Evolutionary conservation across 2,113 vertebrate species (phyloP), one percentile per base, ranked within the genome.

Genomic region (Speoplatyrhinus poulsoni): DNA sequence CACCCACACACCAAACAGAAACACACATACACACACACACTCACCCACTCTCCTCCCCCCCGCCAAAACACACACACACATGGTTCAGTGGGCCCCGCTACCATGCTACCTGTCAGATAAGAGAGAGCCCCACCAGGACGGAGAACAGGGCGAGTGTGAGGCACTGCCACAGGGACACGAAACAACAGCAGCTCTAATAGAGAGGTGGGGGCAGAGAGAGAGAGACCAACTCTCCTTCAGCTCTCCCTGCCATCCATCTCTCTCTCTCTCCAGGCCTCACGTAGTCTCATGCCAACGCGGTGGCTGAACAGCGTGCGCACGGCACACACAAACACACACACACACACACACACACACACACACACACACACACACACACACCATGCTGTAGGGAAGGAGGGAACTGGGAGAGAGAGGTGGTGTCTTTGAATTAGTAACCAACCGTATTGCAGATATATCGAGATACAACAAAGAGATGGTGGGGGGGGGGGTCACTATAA

Each of bases 91-190:
- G 7, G 73, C 58, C 79, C 62, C 68, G 71, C 75, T 78, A 72
- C 82, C 82, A 80, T 67, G 73, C 56, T 81, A 78, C 81, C 82
- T 88, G 83, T 85, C 87, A 90, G 89, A 91, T 89, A 83, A 90
- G 90, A 90, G 87, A 78, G 65, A 77, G 72, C 78, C 82, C 82
- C 73, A 82, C 73, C 82, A 85, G 78, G 87, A 89, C 86, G 78
- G 65, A 81, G 77, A 76, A 77, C 65, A 60, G 76, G 80, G 82
- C 81, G 65, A 57, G 73, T 68, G 70, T 69, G 53, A 75, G 78
- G 81, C 83, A 79, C 77, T 79, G 82, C 88, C 85, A 74, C 81
- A 65, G 86, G 88, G 86, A 75, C 72, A 67, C 77, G 75, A 7
- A 70, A 80, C 82, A 87, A 88, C 83, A 87, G 61, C 76, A 68